Evolutionary conservation across 2,113 vertebrate genomes (phyloP).

Genomic region (Noctilio leporinus): DNA sequence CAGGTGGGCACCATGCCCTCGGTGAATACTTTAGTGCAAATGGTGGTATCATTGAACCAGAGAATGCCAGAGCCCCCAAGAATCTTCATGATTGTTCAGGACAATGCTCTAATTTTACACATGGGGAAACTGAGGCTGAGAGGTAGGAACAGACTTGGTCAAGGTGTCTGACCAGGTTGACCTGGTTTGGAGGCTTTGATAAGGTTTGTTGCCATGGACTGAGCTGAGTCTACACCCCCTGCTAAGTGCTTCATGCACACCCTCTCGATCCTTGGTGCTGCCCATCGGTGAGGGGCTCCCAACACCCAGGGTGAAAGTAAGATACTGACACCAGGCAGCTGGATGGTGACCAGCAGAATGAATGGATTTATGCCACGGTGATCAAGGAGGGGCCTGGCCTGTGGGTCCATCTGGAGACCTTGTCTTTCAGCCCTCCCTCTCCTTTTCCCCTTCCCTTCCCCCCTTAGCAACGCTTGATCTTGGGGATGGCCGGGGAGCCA

Average conservation of each 20-base stretch:
- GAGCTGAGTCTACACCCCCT: neutral
- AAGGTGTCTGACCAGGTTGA: neutral
- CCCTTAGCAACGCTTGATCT: neutral
- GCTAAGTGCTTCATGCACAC: neutral
- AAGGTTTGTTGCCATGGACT: neutral
- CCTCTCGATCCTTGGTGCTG: too few relatives aligned
- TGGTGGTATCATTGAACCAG: neutral
- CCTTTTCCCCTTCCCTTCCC: neutral
- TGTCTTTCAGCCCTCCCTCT: neutral
- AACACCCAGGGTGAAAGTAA: too few relatives aligned
- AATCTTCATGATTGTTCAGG: neutral
- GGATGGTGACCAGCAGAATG: neutral
- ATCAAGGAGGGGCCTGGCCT: neutral
- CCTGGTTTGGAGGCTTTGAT: neutral
- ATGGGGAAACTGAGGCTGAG: neutral
- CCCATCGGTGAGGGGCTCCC: accelerated
- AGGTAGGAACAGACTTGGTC: neutral
- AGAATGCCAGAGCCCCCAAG: neutral
- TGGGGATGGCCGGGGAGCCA: neutral
- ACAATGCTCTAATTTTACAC: neutral
- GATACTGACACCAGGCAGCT: neutral
- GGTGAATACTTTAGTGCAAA: neutral
- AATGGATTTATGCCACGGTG: accelerated
- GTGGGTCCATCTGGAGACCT: neutral
- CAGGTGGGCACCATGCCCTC: too few relatives aligned